phyloP scores from a whole-genome alignment of 2,113 vertebrate genomes.

The Marmota flaviventris region DNA sequence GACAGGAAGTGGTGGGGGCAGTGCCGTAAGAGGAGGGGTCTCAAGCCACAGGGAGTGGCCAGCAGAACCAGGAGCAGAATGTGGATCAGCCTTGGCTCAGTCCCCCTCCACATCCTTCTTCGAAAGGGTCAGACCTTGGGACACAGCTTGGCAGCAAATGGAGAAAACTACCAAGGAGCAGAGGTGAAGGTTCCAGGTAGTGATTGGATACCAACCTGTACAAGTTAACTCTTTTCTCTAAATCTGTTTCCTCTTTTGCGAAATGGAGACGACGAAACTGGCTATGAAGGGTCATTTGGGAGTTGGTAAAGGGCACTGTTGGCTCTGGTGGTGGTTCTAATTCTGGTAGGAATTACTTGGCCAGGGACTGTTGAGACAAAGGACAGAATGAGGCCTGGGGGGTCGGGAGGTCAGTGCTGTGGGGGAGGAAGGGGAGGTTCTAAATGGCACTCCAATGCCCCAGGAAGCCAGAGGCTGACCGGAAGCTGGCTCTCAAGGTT shows the following conservation, averaged over 20 bases:
- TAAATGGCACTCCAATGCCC: background rate
- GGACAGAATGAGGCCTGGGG: background rate
- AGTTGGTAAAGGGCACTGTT: background rate
- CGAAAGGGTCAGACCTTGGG: background rate
- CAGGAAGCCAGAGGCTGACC: background rate
- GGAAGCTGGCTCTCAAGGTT: too few species aligned
- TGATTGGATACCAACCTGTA: rapidly evolving
- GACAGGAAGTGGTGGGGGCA: background rate
- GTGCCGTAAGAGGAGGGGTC: background rate
- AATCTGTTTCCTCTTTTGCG: background rate
- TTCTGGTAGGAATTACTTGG: background rate
- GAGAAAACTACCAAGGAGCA: rapidly evolving
- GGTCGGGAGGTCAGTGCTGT: background rate
- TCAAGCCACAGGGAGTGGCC: background rate
- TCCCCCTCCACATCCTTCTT: background rate
- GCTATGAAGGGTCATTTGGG: background rate
- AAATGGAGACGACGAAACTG: background rate
- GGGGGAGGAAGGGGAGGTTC: background rate
- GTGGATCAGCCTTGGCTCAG: background rate
- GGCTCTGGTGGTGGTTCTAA: background rate
- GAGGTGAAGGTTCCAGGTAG: background rate
- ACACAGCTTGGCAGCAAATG: background rate
- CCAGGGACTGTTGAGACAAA: background rate
- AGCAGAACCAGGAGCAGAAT: too few species aligned
- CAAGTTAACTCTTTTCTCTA: background rate